Percentiles rank a stretch among this genome's conserved stretches.
Evolutionary conservation across 1,140 invertebrate species (phyloP).

Genomic region (Parasteatoda tepidariorum): DNA sequence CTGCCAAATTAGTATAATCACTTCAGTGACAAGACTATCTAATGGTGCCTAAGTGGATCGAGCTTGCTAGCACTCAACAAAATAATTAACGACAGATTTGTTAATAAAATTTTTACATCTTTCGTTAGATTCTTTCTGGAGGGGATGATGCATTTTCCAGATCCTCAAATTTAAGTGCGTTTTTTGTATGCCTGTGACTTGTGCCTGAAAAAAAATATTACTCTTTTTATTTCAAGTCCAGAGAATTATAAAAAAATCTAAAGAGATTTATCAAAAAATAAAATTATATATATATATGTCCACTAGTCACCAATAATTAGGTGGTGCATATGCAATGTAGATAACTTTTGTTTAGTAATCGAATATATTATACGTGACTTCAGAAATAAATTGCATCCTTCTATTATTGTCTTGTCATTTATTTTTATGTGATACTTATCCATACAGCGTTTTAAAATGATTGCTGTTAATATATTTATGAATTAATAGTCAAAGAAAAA

Average conservation of each 20-base stretch:
- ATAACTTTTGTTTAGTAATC: slow-evolving; percentile 37
- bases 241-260: slow-evolving; percentile 29
- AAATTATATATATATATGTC: slow-evolving; percentile 18
- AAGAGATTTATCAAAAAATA: slow-evolving; percentile 26
- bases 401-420: neutral
- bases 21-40: slow-evolving; percentile 52
- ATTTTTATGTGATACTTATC: too few relatives aligned
- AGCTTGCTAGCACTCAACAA: slow-evolving; percentile 55
- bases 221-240: slow-evolving; percentile 39
- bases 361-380: too few relatives aligned
- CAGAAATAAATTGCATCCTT: slow-evolving; percentile 43
- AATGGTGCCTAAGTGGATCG: slow-evolving; percentile 56
- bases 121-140: slow-evolving; percentile 36
- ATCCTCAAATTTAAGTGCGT: slow-evolving; percentile 43
- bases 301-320: slow-evolving; percentile 50
- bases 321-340: slow-evolving; percentile 49
- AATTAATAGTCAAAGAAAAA: too few relatives aligned
- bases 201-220: slow-evolving; percentile 37
- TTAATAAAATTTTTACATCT: slow-evolving; percentile 12
- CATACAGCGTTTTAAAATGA: too few relatives aligned
- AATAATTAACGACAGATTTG: slow-evolving; percentile 5
- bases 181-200: slow-evolving; percentile 29
- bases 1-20: slow-evolving; percentile 35
- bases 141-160: slow-evolving; percentile 22
- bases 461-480: too few relatives aligned